Percentiles rank a stretch among this genome's conserved stretches.
phyloP scores from a whole-genome alignment of 2,888 invertebrate species.

The Heliconius charithonia region DNA sequence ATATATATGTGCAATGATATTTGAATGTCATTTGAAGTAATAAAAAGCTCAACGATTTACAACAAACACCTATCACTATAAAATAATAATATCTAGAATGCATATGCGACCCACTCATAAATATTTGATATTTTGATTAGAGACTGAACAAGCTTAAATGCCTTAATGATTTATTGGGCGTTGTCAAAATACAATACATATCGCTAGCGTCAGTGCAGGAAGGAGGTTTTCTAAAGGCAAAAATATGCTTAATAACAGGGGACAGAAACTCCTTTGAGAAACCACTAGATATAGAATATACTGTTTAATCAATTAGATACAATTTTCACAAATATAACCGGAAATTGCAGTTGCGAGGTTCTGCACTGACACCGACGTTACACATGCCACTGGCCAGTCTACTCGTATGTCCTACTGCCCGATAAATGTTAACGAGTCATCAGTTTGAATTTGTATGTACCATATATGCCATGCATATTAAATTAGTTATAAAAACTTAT shows the following conservation, averaged over 20 bases:
- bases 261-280: no score
- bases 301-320: no score
- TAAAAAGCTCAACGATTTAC: slow-evolving; percentile 23
- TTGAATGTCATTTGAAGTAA: slow-evolving; percentile 17
- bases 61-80: slow-evolving; percentile 8
- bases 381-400: slow-evolving; percentile 8
- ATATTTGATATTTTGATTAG: slow-evolving; percentile 34
- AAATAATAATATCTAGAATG: slow-evolving; percentile 13
- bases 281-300: no score
- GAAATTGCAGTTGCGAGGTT: no score
- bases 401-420: slow-evolving; percentile 37
- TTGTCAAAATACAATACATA: slow-evolving; percentile 9
- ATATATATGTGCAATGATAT: slow-evolving; percentile 6
- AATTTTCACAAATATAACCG: no score
- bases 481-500: slow-evolving; percentile 58
- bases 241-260: no score
- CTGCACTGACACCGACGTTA: neutral
- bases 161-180: slow-evolving; percentile 28
- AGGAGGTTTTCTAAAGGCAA: no score
- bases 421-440: slow-evolving; percentile 39
- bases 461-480: slow-evolving; percentile 62
- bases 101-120: slow-evolving; percentile 20
- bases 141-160: slow-evolving; percentile 24
- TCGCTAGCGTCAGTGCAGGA: no score
- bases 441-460: slow-evolving; percentile 48